Base-by-base conservation (phyloP, 2,113 vertebrate genomes). In the Rana temporaria region DNA sequence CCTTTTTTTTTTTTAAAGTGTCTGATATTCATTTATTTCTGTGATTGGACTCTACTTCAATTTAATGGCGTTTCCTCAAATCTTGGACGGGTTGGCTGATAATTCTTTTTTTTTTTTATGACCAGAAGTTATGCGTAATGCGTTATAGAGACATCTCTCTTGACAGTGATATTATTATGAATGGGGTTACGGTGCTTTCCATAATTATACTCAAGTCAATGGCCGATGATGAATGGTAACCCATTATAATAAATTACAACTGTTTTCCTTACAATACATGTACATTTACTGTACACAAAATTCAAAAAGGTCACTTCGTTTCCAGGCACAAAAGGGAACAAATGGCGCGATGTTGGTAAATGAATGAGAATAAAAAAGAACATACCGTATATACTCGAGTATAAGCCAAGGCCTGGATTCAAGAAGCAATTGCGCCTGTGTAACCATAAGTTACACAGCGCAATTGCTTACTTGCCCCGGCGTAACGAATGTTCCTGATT, bases 161-260 rank as follows among this genome's bases (percentile, higher is more conserved):
- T 67, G 77, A 67, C 77, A 70, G 65, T 48, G 56, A 70, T 70
- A 62, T 71, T 78, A 66, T 78, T 80, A 80, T 71, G 30, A 80
- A 70, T 56, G 48, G 66, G 38, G 59, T 55, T 38, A 34, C 57
- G 65, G 34, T n/a, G 60, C 67, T 55, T 69, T 80, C 62, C 16
- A 69, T 69, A 48, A 69, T 80, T 70, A 70, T 62, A 38, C 66
- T 70, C 19, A 15, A 70, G 78, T 60, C 78, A 80, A 70, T 80
- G 67, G 67, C 26, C 26, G 26, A 32, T 68, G 78, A 80, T 80
- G 56, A 62, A 80, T 80, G 80, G 89, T 89, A 88, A 90, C 92
- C 89, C 87, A 90, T 93, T 90, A 92, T 93, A 93, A 92, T 87
- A 91, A 93, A 91, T 94, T 92, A 90, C 86, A 42, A 55, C 59